A percentile compares a stretch with the other conserved stretches of the same genome.
These are phyloP conservation scores for Epistrophella euchroma DNA, from an alignment of 2,888 invertebrate species.

Conservation along the genomic window DNA sequence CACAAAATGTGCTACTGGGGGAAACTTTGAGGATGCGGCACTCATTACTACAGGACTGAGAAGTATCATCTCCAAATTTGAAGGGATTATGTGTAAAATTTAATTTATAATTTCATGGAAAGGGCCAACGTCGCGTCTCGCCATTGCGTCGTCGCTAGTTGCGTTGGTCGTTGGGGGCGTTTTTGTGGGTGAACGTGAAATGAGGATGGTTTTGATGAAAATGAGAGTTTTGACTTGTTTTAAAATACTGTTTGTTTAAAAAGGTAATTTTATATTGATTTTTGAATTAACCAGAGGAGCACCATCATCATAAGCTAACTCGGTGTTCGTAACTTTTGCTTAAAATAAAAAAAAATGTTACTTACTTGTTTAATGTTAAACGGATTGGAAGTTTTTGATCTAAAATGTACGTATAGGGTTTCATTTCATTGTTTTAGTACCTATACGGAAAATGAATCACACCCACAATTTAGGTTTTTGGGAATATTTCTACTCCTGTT, in stretches of 20 bases:
- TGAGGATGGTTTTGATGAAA: slow-evolving; percentile 32
- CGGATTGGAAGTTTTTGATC: too few species aligned
- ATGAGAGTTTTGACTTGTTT: slow-evolving; percentile 45
- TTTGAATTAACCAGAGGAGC: background rate
- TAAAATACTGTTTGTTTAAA: slow-evolving; percentile 21
- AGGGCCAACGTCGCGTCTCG: background rate
- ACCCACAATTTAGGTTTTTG: too few species aligned
- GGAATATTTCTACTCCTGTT: too few species aligned
- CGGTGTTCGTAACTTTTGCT: too few species aligned
- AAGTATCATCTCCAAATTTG: slow-evolving; percentile 55
- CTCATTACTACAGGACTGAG: background rate
- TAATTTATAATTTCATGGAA: slow-evolving; percentile 38
- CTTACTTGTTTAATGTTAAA: too few species aligned
- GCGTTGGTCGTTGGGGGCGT: background rate
- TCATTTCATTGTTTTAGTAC: too few species aligned
- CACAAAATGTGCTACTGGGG: background rate
- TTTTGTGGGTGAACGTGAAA: background rate
- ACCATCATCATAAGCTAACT: background rate
- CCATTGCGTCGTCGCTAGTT: too few species aligned
- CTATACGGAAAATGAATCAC: too few species aligned
- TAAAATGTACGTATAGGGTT: too few species aligned
- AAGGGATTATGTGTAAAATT: slow-evolving; percentile 54
- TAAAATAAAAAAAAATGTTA: too few species aligned
- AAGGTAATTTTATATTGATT: slow-evolving; percentile 20
- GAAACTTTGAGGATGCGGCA: background rate